phyloP scores from a whole-genome alignment of 2,888 invertebrate species.

The Heliconius erato region DNA sequence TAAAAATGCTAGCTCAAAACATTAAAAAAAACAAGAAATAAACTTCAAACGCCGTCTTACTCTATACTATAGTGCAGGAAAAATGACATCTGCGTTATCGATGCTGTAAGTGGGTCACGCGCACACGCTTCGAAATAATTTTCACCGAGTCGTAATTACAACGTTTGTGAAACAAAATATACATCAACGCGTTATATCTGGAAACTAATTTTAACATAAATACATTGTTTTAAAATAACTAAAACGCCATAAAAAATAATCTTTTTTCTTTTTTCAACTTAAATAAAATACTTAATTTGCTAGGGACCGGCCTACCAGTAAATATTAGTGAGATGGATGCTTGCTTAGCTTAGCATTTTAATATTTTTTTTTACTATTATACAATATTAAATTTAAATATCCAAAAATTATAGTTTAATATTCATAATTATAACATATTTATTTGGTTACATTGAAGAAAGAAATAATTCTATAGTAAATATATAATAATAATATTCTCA shows the following conservation, averaged over 20 bases:
- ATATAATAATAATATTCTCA: background rate
- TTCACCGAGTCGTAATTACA: conserved; percentile 70
- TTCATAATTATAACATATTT: background rate
- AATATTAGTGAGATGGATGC: too few species aligned
- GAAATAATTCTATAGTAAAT: background rate
- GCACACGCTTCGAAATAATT: conserved; percentile 78
- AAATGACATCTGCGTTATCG: conserved; percentile 79
- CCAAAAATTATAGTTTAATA: too few species aligned
- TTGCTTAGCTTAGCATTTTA: too few species aligned
- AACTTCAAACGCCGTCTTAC: conserved; percentile 18
- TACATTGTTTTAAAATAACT: background rate
- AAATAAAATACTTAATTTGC: too few species aligned
- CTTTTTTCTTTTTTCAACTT: background rate
- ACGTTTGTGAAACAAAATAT: conserved; percentile 64
- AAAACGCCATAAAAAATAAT: background rate
- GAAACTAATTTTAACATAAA: conserved; percentile 6
- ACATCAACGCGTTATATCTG: conserved; percentile 37
- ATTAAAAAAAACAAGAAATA: conserved; percentile 15
- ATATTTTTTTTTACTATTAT: too few species aligned
- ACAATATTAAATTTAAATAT: too few species aligned
- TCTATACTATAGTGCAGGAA: conserved; percentile 39
- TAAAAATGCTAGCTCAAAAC: background rate
- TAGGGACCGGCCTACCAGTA: too few species aligned
- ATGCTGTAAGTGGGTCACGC: conserved; percentile 74
- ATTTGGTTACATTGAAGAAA: background rate